Evolutionary conservation across 2,888 invertebrate genomes (phyloP), one percentile per base, ranked within the genome.

Genomic region (Zhuqinia jingwanae): DNA sequence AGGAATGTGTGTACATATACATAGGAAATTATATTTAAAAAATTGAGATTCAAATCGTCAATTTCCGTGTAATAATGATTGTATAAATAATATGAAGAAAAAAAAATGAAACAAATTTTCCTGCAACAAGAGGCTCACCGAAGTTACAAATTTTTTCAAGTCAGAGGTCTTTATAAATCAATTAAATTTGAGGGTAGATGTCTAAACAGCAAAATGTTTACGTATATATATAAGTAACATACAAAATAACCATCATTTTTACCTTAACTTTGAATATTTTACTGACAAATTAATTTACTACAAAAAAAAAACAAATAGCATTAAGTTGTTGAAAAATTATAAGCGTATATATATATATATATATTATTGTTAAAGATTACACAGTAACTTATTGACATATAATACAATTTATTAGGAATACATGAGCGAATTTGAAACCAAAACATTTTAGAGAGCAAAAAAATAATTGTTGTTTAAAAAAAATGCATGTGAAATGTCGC

Each of bases 61-160:
- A 17, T 76, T 70, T 70, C 70, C 70, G 47, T n/a, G 22, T 56
- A 56, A 76, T 76, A 76, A 6, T 56, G 50, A 50, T 20, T 53
- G 42, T 77, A 53, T 77, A 25, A 25, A 47, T 63, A 47, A n/a
- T 63, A 25, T 70, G n/a, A n/a, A n/a, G n/a, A 17, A 42, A 63
- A 30, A 60, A 60, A 81, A 77, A 65, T 17, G 77, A 87, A 87
- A 87, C 82, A 88, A 85, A 85, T 82, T 82, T 89, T 89, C 88
- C 88, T 89, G 89, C 89, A 89, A 89, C 89, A 87, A 85, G 89
- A 89, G 89, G 89, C 89, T 89, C 89, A 89, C 87, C 82, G 88
- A 89, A 88, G 89, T 89, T 89, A 89, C 89, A 89, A 89, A 89
- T 88, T 85, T 86, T 77, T 68, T 76, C 60, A 75, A 84, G 76